These are phyloP conservation scores for Phalacrocorax pelagicus DNA, from an alignment of 2,113 vertebrate genomes.

Conservation along the genomic window DNA sequence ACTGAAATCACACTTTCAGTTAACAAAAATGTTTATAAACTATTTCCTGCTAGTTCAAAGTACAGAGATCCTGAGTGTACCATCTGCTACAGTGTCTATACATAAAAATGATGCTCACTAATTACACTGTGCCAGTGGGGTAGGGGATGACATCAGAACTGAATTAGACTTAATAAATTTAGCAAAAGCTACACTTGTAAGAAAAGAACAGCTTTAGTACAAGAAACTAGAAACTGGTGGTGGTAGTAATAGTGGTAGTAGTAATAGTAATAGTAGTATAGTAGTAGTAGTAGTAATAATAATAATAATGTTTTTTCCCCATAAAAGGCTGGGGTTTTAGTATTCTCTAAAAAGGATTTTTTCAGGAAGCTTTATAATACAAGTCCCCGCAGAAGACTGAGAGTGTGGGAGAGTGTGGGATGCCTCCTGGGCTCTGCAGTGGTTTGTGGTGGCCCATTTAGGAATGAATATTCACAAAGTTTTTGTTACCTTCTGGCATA, in stretches of 20 bases:
- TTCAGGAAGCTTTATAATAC: neutral
- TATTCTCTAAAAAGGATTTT: neutral
- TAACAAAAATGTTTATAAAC: neutral
- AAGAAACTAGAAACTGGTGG: neutral
- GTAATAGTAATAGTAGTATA: neutral
- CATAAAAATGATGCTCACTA: neutral
- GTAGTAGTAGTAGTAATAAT: neutral
- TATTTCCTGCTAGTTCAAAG: neutral
- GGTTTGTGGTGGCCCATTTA: neutral
- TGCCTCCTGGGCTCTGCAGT: neutral
- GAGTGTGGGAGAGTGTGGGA: neutral
- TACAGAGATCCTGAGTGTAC: neutral
- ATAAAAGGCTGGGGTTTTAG: fast-evolving
- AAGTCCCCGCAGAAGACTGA: neutral
- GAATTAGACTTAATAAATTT: neutral
- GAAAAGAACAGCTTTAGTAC: neutral
- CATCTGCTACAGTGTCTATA: neutral
- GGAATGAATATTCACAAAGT: neutral
- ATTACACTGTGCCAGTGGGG: neutral
- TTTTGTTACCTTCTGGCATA: conserved; percentile 8
- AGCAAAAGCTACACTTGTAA: neutral
- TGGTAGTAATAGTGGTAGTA: no score
- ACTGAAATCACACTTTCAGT: neutral
- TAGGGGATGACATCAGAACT: neutral
- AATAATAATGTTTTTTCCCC: fast-evolving